Evolutionary conservation across 2,797 vertebrate species (phyloP), one percentile per base, ranked within the genome.

Genomic region (Parotocinclus haroldoi): DNA sequence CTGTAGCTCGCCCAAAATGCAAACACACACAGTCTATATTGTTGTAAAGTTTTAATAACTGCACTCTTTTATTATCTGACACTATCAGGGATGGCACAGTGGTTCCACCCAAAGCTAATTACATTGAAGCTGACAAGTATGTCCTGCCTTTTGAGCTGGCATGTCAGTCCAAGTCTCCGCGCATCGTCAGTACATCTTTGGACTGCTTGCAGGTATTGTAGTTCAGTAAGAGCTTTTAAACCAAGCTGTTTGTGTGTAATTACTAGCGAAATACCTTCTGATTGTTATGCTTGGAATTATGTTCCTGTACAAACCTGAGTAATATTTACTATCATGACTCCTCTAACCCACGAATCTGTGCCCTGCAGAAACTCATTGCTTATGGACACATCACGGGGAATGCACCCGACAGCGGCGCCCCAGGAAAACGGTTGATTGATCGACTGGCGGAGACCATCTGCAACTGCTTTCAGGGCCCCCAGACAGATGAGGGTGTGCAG

Each of bases 81-180:
- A 60, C 6, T 62, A 9, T 49, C 78, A 99, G 96, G 83, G 92
- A 94, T 83, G 92, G 91, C 13, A 89, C 88, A 0, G 89, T 90
- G 39, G 88, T 92, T 72, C 89, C 91, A 40, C 95, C 94, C 72
- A 94, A 93, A 89, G 92, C 92, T 44, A 96, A 95, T 83, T 98
- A 98, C 87, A 94, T 99, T n/a, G 96, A 99, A 89, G 96, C 96
- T 0, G 96, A 99, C 86, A 94, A 96, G 81, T 99, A 98, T 50
- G 96, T 98, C 79, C 90, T 98, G 72, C 96, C 96, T 0, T 99
- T 99, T 1, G 96, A 99, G 86, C 79, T 99, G 83, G 96, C 96
- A 18, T 99, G 96, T 84, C 96, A 98, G 80, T 96, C 95, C 0
- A 99, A 95, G 88, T 98, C 93, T 49, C 94, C 96, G 1, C 92